Conservation (phyloP, 2,888 invertebrate genomes). For the Euproctis similis region DNA sequence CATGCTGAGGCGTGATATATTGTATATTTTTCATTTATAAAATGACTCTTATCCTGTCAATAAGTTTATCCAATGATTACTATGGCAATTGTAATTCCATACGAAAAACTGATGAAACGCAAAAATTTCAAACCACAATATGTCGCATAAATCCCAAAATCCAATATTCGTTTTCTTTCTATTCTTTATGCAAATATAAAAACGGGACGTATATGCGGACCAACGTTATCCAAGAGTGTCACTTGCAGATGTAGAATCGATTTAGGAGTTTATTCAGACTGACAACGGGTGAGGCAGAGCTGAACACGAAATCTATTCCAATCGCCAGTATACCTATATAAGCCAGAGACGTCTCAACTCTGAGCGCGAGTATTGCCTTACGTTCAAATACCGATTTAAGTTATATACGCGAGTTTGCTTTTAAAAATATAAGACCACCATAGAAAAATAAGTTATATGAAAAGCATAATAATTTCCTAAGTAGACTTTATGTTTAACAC, state of each 20-base stretch:
- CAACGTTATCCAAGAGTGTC: constrained; percentile 62
- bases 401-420: constrained; percentile 31
- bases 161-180: constrained; percentile 46
- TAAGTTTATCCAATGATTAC: too few relatives aligned
- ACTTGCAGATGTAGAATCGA: constrained; percentile 71
- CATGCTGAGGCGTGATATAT: too few relatives aligned
- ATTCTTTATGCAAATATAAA: constrained; percentile 69
- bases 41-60: too few relatives aligned
- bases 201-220: constrained; percentile 39
- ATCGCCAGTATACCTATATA: constrained; percentile 36
- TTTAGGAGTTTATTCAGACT: constrained; percentile 71
- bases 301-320: constrained; percentile 52
- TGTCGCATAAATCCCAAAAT: constrained; percentile 29
- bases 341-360: constrained; percentile 31
- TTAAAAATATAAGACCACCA: constrained; percentile 40
- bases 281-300: constrained; percentile 65
- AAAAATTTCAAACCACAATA: constrained; percentile 17
- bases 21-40: too few relatives aligned
- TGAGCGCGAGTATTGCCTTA: constrained; percentile 23
- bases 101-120: too few relatives aligned
- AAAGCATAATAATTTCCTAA: constrained; percentile 12
- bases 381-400: constrained; percentile 31
- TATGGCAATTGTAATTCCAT: too few relatives aligned
- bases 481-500: too few relatives aligned
- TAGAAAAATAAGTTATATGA: constrained; percentile 23